phyloP scores from a whole-genome alignment of 2,888 invertebrate species.

The Drosophila anomalata region DNA sequence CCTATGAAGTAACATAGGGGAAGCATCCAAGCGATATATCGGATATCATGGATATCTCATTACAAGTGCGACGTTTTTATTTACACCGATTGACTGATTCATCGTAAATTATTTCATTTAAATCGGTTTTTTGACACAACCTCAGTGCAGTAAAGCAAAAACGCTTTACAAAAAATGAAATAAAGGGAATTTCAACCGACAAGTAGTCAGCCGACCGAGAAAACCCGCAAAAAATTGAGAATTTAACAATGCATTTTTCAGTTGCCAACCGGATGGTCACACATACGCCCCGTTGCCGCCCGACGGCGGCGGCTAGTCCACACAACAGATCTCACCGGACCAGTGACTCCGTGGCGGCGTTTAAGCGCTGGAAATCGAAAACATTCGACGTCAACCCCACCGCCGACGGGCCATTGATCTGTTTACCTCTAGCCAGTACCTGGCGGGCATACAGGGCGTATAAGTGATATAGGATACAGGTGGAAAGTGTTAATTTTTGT shows the following conservation, averaged over 20 bases:
- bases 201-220: constrained; percentile 36
- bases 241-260: constrained; percentile 74
- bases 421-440: constrained; percentile 29
- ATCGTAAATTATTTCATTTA: constrained; percentile 81
- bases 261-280: constrained; percentile 54
- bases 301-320: constrained; percentile 38
- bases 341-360: constrained; percentile 32
- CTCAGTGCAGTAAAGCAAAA: constrained; percentile 42
- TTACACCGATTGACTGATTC: constrained; percentile 78
- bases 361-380: constrained; percentile 55
- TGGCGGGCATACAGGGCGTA: constrained; percentile 9
- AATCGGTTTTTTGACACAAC: constrained; percentile 76
- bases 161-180: constrained; percentile 10
- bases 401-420: constrained; percentile 72
- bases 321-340: constrained; percentile 16
- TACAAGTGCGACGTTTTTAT: constrained; percentile 75
- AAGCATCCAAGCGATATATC: neutral
- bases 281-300: constrained; percentile 67
- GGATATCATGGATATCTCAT: constrained; percentile 62
- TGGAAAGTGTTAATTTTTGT: neutral
- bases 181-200: constrained; percentile 14
- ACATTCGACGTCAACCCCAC: constrained; percentile 40
- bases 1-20: neutral
- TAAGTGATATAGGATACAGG: neutral
- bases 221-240: constrained; percentile 54